Percentiles rank a stretch among this genome's conserved stretches.
These are phyloP conservation scores for Chaenodraco wilsoni DNA, from an alignment of 2,797 vertebrate genomes.

Conservation along the genomic window DNA sequence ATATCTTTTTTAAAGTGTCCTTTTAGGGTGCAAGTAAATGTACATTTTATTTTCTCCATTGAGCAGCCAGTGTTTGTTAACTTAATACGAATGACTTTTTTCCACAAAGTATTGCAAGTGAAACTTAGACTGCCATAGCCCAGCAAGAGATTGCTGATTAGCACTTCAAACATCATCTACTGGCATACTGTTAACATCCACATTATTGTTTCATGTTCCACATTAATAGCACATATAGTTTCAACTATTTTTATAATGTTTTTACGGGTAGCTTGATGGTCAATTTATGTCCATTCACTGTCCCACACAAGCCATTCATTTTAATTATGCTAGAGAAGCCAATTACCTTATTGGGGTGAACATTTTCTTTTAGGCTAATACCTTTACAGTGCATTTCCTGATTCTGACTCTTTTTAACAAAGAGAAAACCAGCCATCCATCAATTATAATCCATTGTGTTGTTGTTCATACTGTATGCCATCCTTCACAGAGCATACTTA, in stretches of 20 bases:
- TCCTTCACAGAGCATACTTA: neutral
- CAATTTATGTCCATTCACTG: conserved; percentile 5
- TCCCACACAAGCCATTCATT: conserved; percentile 3
- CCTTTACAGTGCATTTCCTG: neutral
- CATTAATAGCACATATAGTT: neutral
- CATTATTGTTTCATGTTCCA: conserved; percentile 10
- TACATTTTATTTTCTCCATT: too few relatives aligned
- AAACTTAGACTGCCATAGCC: neutral
- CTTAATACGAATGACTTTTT: neutral
- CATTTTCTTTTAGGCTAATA: neutral
- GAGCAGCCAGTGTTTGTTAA: too few relatives aligned
- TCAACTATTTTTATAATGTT: conserved; percentile 6
- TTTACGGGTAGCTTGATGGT: conserved; percentile 11
- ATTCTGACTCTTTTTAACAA: conserved; percentile 19
- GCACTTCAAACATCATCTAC: conserved; percentile 15
- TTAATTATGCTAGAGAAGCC: conserved; percentile 7
- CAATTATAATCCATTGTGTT: neutral
- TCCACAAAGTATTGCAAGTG: neutral
- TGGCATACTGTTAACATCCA: neutral
- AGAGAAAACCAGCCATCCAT: neutral
- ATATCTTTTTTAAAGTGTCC: neutral
- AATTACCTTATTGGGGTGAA: neutral
- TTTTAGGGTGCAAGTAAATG: too few relatives aligned
- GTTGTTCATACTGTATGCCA: neutral
- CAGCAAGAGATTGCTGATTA: conserved; percentile 6